phyloP scores from a whole-genome alignment of 2,113 vertebrate genomes.

The Myxocyprinus asiaticus region DNA sequence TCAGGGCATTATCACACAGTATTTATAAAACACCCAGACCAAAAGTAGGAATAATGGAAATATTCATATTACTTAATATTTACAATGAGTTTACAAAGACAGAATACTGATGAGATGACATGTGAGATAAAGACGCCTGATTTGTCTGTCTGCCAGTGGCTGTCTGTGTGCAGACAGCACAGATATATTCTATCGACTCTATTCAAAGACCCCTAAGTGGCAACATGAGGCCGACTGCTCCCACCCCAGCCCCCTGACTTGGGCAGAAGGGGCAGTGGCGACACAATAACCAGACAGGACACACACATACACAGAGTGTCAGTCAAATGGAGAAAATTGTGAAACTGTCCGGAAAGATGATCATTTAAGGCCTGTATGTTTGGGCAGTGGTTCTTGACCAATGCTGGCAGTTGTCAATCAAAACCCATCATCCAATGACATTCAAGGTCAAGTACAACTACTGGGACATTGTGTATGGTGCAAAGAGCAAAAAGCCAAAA shows the following conservation, averaged over 20 bases:
- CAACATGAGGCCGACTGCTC: slow-evolving; percentile 18
- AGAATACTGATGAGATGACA: slow-evolving; percentile 15
- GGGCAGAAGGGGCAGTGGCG: slow-evolving; percentile 9
- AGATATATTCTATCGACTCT: slow-evolving; percentile 35
- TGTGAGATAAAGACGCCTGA: slow-evolving; percentile 8
- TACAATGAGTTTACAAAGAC: not conserved
- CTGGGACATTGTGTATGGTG: slow-evolving; percentile 35
- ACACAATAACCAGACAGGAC: slow-evolving; percentile 28
- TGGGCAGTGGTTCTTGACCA: slow-evolving; percentile 57
- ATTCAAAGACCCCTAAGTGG: slow-evolving; percentile 44
- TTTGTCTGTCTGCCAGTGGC: not conserved
- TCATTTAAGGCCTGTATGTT: slow-evolving; percentile 59
- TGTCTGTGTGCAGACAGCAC: slow-evolving; percentile 35
- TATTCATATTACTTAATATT: slow-evolving; percentile 3
- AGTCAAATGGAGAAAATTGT: slow-evolving; percentile 56
- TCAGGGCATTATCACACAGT: slow-evolving; percentile 9
- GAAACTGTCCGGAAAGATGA: slow-evolving; percentile 51
- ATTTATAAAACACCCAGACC: slow-evolving; percentile 6
- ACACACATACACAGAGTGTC: slow-evolving; percentile 31
- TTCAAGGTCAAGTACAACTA: slow-evolving; percentile 69
- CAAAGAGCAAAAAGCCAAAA: slow-evolving; percentile 40
- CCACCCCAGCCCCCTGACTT: not conserved
- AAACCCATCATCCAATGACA: slow-evolving; percentile 70
- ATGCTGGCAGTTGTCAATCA: slow-evolving; percentile 70
- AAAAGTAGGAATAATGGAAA: slow-evolving; percentile 3